Percentiles rank a stretch among this genome's conserved stretches.
Conservation (phyloP, 2,888 invertebrate genomes). For the Drosophila anomelani region DNA sequence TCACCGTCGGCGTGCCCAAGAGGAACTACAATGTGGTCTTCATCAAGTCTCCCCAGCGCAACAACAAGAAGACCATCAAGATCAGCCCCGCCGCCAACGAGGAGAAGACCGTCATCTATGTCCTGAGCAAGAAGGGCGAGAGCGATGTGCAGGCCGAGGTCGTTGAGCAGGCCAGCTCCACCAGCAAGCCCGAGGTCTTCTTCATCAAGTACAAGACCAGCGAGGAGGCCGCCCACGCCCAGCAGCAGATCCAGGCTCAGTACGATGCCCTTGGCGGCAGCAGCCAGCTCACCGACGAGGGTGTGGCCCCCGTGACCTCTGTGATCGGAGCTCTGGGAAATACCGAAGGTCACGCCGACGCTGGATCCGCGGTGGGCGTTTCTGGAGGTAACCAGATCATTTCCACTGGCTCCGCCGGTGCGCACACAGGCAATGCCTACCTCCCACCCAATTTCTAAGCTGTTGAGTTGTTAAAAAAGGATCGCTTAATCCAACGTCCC, state of each 20-base stretch:
- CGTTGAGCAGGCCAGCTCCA: slow-evolving; percentile 79
- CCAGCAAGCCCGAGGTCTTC: slow-evolving; percentile 84
- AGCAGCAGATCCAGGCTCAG: slow-evolving; percentile 84
- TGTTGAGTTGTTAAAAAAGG: slow-evolving; percentile 46
- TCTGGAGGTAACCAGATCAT: slow-evolving; percentile 49
- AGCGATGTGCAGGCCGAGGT: slow-evolving; percentile 82
- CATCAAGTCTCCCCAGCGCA: slow-evolving; percentile 83
- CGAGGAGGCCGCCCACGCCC: slow-evolving; percentile 84
- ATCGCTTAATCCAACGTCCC: slow-evolving; percentile 5
- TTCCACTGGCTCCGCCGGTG: slow-evolving; percentile 44
- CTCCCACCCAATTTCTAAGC: slow-evolving; percentile 82
- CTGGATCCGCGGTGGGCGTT: slow-evolving; percentile 47
- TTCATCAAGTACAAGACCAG: slow-evolving; percentile 85
- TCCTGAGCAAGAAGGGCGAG: slow-evolving; percentile 83
- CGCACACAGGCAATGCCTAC: slow-evolving; percentile 75
- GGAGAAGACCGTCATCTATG: slow-evolving; percentile 85
- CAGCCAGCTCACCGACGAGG: slow-evolving; percentile 83
- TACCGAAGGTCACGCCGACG: slow-evolving; percentile 48
- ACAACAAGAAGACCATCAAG: slow-evolving; percentile 81
- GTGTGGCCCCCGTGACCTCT: slow-evolving; percentile 83
- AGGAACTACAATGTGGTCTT: slow-evolving; percentile 84
- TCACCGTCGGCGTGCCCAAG: slow-evolving; percentile 83
- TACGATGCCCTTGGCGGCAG: slow-evolving; percentile 83
- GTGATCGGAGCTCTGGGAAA: slow-evolving; percentile 83
- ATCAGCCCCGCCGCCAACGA: slow-evolving; percentile 82